These are phyloP conservation scores for Rhincodon typus DNA, from an alignment of 2,797 vertebrate genomes.

Conservation along the genomic window DNA sequence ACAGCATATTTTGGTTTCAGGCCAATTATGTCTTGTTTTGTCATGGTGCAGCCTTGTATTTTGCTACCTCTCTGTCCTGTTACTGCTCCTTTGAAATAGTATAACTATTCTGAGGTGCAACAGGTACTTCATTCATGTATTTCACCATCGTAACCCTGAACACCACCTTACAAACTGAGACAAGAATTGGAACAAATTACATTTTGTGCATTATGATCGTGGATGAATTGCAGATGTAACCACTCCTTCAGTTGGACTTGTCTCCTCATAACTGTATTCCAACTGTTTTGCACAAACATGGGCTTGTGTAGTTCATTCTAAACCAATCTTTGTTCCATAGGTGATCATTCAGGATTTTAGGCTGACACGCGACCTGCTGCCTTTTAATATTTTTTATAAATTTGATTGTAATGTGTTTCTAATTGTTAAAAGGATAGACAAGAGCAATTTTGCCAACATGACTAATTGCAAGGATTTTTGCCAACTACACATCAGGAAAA, in stretches of 20 bases:
- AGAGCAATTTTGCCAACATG: not conserved
- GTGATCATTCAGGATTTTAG: not conserved
- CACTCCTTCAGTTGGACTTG: not conserved
- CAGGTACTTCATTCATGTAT: not conserved
- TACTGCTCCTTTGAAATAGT: not conserved
- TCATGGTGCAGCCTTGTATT: not conserved
- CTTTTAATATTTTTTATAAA: not conserved
- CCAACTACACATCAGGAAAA: not conserved
- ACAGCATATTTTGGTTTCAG: not conserved
- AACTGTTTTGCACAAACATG: not conserved
- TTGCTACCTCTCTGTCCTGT: not conserved
- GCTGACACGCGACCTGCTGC: not conserved
- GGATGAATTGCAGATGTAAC: not conserved
- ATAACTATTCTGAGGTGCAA: not conserved
- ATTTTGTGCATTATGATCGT: not conserved
- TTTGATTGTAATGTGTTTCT: not conserved
- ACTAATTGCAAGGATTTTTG: not conserved
- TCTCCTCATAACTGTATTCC: not conserved
- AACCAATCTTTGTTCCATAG: not conserved
- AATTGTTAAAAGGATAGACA: not conserved
- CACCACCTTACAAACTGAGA: not conserved
- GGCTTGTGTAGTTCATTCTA: not conserved
- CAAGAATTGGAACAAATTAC: not conserved
- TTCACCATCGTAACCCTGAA: not conserved
- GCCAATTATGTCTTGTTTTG: not conserved